Conservation (phyloP, 2,113 vertebrate species). For the Cathartes aura region DNA sequence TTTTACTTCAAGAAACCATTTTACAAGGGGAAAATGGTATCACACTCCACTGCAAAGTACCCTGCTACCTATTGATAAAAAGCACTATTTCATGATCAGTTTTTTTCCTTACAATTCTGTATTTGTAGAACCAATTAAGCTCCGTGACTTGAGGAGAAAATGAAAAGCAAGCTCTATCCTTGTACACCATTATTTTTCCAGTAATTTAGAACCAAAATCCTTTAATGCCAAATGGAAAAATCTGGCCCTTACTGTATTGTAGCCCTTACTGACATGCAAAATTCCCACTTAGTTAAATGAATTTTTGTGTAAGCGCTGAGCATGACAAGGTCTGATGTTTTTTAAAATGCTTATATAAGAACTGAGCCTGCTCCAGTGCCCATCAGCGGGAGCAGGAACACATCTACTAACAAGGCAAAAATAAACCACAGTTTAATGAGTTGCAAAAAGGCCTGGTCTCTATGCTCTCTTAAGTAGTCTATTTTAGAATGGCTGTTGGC, state of each 20-base stretch:
- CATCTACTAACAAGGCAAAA: conserved; percentile 40
- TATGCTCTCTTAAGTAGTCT: conserved; percentile 12
- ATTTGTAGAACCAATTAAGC: neutral
- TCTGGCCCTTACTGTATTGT: neutral
- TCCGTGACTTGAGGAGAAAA: neutral
- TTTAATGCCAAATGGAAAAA: neutral
- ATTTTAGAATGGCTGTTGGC: conserved; percentile 63
- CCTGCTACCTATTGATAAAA: neutral
- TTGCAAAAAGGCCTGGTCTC: conserved; percentile 38
- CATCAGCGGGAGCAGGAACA: neutral
- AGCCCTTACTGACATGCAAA: neutral
- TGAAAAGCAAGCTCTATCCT: neutral
- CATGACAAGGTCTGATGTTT: neutral
- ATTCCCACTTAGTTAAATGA: neutral
- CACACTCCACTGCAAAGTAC: neutral
- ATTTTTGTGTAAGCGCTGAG: neutral
- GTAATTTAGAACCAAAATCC: neutral
- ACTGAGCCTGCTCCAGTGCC: neutral
- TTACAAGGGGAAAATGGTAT: neutral
- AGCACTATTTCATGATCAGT: neutral
- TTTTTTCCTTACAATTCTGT: neutral
- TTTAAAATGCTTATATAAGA: neutral
- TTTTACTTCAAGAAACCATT: neutral
- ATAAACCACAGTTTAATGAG: conserved; percentile 54
- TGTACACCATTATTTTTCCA: neutral